Percentiles rank a stretch among this genome's conserved stretches.
Evolutionary conservation across 1,140 invertebrate species (phyloP).

Genomic region (Drosophila kanapiae): DNA sequence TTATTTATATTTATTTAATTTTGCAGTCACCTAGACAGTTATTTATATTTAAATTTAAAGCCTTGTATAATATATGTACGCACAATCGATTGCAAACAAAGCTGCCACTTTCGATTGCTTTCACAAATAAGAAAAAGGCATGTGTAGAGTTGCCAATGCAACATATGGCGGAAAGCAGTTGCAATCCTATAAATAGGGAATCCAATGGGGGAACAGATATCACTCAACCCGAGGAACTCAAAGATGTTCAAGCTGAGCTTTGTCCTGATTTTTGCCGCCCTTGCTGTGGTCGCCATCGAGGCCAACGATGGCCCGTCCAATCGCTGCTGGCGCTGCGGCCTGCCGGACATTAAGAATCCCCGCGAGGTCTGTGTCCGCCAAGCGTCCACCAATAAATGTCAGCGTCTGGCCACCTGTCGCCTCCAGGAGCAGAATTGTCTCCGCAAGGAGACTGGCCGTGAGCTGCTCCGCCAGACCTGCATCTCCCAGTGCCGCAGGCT

Average conservation of each 20-base stretch:
- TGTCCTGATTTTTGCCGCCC: constrained; percentile 25
- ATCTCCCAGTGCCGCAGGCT: constrained; percentile 32
- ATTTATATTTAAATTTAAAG: no score
- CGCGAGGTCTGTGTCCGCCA: constrained; percentile 41
- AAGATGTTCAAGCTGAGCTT: constrained; percentile 55
- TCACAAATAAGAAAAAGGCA: no score
- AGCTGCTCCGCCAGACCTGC: constrained; percentile 14
- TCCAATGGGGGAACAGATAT: neutral
- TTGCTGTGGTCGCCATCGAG: constrained; percentile 35
- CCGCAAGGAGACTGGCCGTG: constrained; percentile 28
- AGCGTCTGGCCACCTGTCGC: constrained; percentile 44
- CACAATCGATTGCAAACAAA: no score
- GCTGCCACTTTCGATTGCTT: no score
- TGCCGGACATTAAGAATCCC: constrained; percentile 7
- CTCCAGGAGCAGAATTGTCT: constrained; percentile 57
- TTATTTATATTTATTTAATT: no score
- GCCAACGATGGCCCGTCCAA: constrained; percentile 4
- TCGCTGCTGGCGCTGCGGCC: constrained; percentile 37
- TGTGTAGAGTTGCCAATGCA: neutral
- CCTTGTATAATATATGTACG: no score
- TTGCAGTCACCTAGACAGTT: no score
- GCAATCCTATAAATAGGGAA: neutral
- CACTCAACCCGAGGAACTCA: neutral
- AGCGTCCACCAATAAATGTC: constrained; percentile 44
- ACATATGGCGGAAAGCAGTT: neutral